phyloP scores from a whole-genome alignment of 1,140 invertebrate species.

The Papilio glaucus region DNA sequence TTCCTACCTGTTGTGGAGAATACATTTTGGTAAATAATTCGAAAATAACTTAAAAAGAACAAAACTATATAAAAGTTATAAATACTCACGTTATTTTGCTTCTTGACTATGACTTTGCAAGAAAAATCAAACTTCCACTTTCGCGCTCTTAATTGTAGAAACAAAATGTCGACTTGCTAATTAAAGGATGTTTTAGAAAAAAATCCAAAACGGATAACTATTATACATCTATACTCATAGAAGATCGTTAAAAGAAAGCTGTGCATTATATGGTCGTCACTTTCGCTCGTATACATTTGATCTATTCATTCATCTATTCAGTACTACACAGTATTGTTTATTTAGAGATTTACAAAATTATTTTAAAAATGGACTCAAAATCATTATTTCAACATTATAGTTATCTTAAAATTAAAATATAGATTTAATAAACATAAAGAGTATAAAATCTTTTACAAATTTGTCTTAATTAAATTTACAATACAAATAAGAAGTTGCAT shows the following conservation, averaged over 20 bases:
- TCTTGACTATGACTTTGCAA: background rate
- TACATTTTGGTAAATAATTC: background rate
- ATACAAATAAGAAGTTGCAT: slow-evolving; percentile 7
- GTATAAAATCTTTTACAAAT: background rate
- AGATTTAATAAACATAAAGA: background rate
- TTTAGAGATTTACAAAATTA: background rate
- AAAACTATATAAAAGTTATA: background rate
- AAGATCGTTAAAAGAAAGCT: background rate
- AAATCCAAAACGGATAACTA: background rate
- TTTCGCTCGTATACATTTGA: background rate
- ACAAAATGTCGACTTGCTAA: background rate
- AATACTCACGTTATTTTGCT: background rate
- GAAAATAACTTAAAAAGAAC: background rate
- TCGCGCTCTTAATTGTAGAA: background rate
- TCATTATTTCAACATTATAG: background rate
- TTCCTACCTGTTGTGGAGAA: background rate
- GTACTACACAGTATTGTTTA: background rate
- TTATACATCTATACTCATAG: background rate
- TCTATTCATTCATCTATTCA: background rate
- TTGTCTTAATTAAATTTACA: background rate
- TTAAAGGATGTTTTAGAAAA: background rate
- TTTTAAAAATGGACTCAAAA: background rate
- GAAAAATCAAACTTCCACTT: background rate
- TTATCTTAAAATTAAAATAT: background rate
- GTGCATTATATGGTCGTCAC: background rate